Evolutionary conservation across 2,797 vertebrate species (phyloP).

Genomic region (Chrysocyon brachyurus): DNA sequence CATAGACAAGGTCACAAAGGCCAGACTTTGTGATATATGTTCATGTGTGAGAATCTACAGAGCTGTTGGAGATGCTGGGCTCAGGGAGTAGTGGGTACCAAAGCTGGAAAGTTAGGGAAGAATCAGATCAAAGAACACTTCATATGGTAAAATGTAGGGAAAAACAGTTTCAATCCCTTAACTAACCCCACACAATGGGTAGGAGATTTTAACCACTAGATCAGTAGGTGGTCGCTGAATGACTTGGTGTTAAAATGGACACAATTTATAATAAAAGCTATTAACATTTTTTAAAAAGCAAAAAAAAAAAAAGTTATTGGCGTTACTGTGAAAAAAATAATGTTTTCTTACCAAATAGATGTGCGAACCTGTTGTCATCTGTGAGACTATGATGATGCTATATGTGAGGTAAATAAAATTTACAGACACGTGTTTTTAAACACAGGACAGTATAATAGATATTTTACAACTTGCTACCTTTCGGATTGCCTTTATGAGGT

Average conservation of each 20-base stretch:
- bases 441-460: not conserved
- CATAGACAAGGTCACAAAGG: not conserved
- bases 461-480: slow-evolving; percentile 5
- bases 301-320: not conserved
- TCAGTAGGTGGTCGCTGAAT: not conserved
- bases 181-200: not conserved
- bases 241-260: not conserved
- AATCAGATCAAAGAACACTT: not conserved
- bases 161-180: not conserved
- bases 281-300: not conserved
- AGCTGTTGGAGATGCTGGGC: not conserved
- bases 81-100: not conserved
- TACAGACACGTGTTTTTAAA: slow-evolving; percentile 13
- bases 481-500: not conserved
- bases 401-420: not conserved
- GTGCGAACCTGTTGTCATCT: not conserved
- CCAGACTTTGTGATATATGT: not conserved
- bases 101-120: not conserved
- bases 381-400: not conserved
- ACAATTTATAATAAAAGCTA: slow-evolving; percentile 42
- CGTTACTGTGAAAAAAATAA: not conserved
- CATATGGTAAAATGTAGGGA: not conserved
- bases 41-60: not conserved
- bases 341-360: not conserved
- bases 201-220: not conserved